Conservation (phyloP, 1,140 invertebrate genomes). For the Pissodes strobi region DNA sequence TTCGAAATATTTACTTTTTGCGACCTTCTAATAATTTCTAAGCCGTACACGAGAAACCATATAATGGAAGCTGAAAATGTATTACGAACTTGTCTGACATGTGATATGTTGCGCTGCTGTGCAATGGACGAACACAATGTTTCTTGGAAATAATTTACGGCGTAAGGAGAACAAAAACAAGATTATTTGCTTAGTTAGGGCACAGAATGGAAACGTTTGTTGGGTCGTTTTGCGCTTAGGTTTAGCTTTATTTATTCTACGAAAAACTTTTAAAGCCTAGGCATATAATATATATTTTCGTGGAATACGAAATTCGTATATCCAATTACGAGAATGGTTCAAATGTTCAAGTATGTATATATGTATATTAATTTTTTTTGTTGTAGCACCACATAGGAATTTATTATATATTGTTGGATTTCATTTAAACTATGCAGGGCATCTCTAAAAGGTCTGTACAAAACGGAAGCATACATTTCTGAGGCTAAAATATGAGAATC, state of each 20-base stretch:
- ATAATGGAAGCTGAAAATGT: constrained; percentile 8
- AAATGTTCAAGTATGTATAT: too few species aligned
- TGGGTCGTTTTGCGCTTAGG: background rate
- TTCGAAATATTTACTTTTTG: constrained; percentile 37
- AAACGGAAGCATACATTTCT: too few species aligned
- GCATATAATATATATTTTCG: too few species aligned
- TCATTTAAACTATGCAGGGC: too few species aligned
- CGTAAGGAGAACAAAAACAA: constrained; percentile 1
- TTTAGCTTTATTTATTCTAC: background rate
- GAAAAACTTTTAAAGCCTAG: too few species aligned
- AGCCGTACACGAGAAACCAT: constrained; percentile 20
- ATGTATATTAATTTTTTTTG: too few species aligned
- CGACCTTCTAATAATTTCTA: constrained; percentile 24
- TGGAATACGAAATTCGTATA: too few species aligned
- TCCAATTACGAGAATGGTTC: too few species aligned
- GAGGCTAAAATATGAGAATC: too few species aligned
- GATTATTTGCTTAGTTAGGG: background rate
- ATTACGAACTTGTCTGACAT: background rate
- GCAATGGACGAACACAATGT: background rate
- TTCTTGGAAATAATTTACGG: background rate
- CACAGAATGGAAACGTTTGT: constrained; percentile 3
- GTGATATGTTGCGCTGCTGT: background rate
- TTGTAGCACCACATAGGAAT: too few species aligned
- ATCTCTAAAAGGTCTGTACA: too few species aligned
- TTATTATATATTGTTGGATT: too few species aligned